Percentiles rank a stretch among this genome's conserved stretches.
These are phyloP conservation scores for Empis stercorea DNA, from an alignment of 2,888 invertebrate genomes.

Conservation along the genomic window DNA sequence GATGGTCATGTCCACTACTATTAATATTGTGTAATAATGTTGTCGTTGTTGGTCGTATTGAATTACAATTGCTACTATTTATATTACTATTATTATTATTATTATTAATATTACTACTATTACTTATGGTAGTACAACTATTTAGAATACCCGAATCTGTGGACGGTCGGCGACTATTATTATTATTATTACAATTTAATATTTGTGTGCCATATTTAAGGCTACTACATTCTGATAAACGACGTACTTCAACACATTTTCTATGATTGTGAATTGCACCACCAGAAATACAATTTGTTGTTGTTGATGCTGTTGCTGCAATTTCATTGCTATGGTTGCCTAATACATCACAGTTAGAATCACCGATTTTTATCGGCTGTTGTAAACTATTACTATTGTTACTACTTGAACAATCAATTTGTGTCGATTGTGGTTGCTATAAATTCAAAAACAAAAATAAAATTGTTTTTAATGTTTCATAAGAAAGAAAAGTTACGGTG, in stretches of 20 bases:
- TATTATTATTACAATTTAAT: slow-evolving; percentile 12
- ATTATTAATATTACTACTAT: slow-evolving; percentile 15
- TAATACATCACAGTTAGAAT: slow-evolving; percentile 37
- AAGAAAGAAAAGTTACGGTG: not conserved
- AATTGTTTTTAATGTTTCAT: not conserved
- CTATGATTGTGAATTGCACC: slow-evolving; percentile 20
- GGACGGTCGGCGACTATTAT: slow-evolving; percentile 38
- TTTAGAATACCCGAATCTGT: slow-evolving; percentile 34
- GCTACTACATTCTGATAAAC: slow-evolving; percentile 38
- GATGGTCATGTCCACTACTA: slow-evolving; percentile 7
- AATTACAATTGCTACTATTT: slow-evolving; percentile 20
- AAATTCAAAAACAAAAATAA: not conserved
- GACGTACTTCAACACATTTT: slow-evolving; percentile 38
- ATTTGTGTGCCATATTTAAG: slow-evolving; percentile 16
- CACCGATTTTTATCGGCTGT: slow-evolving; percentile 20
- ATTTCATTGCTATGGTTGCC: slow-evolving; percentile 22
- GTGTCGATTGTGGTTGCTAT: slow-evolving; percentile 7
- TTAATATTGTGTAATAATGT: not conserved
- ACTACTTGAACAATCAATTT: slow-evolving; percentile 13
- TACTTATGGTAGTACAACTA: slow-evolving; percentile 8
- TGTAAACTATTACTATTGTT: slow-evolving; percentile 20
- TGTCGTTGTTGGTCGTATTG: slow-evolving; percentile 13
- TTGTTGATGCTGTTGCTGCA: slow-evolving; percentile 16
- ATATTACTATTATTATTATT: slow-evolving; percentile 20
- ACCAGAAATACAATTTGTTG: slow-evolving; percentile 8